These are phyloP conservation scores for Junonia oenone DNA, from an alignment of 2,888 invertebrate genomes.

Conservation along the genomic window DNA sequence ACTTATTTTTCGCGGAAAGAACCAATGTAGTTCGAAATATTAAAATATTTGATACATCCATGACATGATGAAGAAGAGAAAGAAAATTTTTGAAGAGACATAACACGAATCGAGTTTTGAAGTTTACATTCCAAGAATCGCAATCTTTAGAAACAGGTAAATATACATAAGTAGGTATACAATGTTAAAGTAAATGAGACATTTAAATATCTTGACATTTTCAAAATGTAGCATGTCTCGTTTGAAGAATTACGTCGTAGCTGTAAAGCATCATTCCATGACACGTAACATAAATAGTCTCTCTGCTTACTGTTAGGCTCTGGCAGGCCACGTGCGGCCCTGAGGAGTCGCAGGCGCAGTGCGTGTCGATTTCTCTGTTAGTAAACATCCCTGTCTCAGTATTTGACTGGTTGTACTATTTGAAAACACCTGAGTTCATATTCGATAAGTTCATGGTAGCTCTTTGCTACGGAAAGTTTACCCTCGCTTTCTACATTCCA, in stretches of 20 bases:
- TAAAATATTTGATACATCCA: too few relatives aligned
- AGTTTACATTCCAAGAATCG: too few relatives aligned
- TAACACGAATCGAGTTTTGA: too few relatives aligned
- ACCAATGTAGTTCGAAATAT: too few relatives aligned
- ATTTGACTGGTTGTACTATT: conserved; percentile 6
- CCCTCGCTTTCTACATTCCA: too few relatives aligned
- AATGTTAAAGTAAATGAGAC: not conserved
- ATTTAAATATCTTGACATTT: not conserved
- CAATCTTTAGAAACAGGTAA: too few relatives aligned
- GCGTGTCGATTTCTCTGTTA: conserved; percentile 32
- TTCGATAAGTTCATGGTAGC: too few relatives aligned
- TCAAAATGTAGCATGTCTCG: conserved; percentile 14
- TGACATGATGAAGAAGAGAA: too few relatives aligned
- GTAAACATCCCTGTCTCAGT: conserved; percentile 41
- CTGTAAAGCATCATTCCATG: conserved; percentile 40
- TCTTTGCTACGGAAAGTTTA: too few relatives aligned
- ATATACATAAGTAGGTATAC: not conserved
- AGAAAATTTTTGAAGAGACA: too few relatives aligned
- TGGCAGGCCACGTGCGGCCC: conserved; percentile 37
- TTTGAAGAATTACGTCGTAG: conserved; percentile 24
- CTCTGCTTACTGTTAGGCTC: conserved; percentile 51
- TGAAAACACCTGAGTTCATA: too few relatives aligned
- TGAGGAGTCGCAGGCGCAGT: conserved; percentile 49
- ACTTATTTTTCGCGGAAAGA: not conserved
- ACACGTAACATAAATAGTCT: conserved; percentile 45